A percentile compares a stretch with the other conserved stretches of the same genome.
These are phyloP conservation scores for Trichonephila clavipes DNA, from an alignment of 1,140 invertebrate genomes.

Conservation along the genomic window DNA sequence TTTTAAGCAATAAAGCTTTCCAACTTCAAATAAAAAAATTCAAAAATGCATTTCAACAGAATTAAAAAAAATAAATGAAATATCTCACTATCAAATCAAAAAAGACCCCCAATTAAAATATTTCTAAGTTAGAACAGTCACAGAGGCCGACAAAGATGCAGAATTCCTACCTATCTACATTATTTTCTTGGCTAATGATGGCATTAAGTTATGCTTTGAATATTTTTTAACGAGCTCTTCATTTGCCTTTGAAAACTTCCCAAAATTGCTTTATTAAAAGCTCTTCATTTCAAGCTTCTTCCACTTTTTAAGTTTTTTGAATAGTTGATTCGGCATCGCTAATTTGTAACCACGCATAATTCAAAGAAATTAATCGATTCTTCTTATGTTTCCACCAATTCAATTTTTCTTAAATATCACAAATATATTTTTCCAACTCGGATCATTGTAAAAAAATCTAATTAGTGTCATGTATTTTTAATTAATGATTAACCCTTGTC, in stretches of 20 bases:
- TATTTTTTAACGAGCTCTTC: conserved; percentile 49
- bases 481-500: neutral
- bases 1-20: neutral
- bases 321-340: neutral
- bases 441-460: neutral
- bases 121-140: neutral
- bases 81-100: neutral
- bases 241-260: conserved; percentile 43
- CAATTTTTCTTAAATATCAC: neutral
- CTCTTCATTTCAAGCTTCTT: conserved; percentile 24
- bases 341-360: neutral
- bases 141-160: neutral
- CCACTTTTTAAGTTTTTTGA: conserved; percentile 4
- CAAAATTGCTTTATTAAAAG: conserved; percentile 45
- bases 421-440: neutral
- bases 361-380: conserved; percentile 14
- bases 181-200: conserved; percentile 25
- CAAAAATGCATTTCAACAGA: neutral
- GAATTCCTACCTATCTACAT: neutral
- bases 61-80: neutral
- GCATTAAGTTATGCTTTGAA: neutral
- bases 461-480: neutral
- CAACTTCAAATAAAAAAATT: neutral
- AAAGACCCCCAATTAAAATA: conserved; percentile 37
- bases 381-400: neutral